A percentile compares a stretch with the other conserved stretches of the same genome.
Conservation (phyloP, 2,888 invertebrate genomes). For the Acanthosepion esculentum region DNA sequence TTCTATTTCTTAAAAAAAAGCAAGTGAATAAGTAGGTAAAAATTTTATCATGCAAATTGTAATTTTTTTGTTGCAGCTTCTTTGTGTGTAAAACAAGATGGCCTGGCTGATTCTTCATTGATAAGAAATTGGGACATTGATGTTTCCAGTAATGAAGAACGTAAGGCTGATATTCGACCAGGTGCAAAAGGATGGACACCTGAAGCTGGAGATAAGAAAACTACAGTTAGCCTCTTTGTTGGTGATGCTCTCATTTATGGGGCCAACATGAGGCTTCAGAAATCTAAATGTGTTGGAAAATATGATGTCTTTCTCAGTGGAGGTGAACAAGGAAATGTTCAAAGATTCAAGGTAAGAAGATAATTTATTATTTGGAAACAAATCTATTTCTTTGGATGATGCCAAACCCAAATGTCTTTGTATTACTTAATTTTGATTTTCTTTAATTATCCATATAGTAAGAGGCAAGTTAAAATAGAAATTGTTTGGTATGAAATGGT, state of each 20-base stretch:
- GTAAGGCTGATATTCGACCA: background rate
- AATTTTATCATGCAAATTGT: no score
- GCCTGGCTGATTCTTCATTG: slow-evolving; percentile 21
- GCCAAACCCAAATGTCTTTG: no score
- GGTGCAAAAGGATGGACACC: slow-evolving; percentile 36
- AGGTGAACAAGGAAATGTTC: background rate
- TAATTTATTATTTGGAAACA: no score
- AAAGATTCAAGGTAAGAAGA: background rate
- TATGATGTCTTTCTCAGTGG: background rate
- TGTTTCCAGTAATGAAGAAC: slow-evolving; percentile 34
- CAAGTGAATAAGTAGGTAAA: no score
- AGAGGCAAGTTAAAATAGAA: no score
- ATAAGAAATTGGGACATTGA: slow-evolving; percentile 34
- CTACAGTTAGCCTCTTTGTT: background rate
- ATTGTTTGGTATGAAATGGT: no score
- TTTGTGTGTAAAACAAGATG: slow-evolving; percentile 5
- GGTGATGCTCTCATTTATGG: slow-evolving; percentile 12
- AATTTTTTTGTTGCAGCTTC: background rate
- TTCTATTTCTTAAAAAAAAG: no score
- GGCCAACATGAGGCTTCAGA: background rate
- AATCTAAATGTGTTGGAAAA: background rate
- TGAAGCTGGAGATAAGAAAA: background rate
- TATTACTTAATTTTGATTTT: no score
- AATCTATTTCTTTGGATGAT: no score
- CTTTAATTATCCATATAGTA: no score